Conservation (phyloP, 2,888 invertebrate genomes). For the Volucella inflata region DNA sequence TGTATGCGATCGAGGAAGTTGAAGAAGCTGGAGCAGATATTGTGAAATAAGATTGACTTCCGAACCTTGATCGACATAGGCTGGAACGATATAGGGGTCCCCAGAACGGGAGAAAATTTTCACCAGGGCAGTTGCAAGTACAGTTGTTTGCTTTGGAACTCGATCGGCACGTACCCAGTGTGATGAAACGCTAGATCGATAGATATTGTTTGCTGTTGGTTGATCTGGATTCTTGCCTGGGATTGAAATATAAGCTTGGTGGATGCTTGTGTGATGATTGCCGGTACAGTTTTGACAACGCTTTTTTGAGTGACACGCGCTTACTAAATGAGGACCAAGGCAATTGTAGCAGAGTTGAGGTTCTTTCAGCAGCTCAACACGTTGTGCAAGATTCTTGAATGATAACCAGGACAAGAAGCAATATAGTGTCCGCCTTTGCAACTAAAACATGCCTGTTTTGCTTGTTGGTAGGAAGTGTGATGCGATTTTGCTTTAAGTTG, state of each 20-base stretch:
- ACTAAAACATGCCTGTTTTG: conserved; percentile 1
- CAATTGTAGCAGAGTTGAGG: conserved; percentile 13
- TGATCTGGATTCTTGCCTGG: no score
- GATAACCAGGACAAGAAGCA: conserved; percentile 22
- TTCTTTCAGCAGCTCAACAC: conserved; percentile 19
- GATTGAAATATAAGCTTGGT: no score
- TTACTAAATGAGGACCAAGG: conserved; percentile 1
- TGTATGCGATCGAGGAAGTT: no score
- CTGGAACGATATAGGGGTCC: not conserved
- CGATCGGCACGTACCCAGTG: no score
- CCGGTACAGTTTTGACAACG: conserved; percentile 20
- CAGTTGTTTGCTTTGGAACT: not conserved
- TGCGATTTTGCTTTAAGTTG: not conserved
- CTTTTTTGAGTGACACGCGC: conserved; percentile 6
- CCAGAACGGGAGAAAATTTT: conserved; percentile 27
- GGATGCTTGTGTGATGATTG: no score
- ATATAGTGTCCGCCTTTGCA: conserved; percentile 13
- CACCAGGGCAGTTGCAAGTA: conserved; percentile 31
- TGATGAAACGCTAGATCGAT: no score
- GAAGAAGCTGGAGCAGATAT: no score
- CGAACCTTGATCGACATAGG: no score
- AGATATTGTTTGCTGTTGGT: no score
- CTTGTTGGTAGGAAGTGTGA: no score
- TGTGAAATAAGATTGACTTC: no score
- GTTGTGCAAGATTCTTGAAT: conserved; percentile 13